These are phyloP conservation scores for Xiphorhynchus erythropygius DNA, from an alignment of 2,797 vertebrate genomes.

Conservation along the genomic window DNA sequence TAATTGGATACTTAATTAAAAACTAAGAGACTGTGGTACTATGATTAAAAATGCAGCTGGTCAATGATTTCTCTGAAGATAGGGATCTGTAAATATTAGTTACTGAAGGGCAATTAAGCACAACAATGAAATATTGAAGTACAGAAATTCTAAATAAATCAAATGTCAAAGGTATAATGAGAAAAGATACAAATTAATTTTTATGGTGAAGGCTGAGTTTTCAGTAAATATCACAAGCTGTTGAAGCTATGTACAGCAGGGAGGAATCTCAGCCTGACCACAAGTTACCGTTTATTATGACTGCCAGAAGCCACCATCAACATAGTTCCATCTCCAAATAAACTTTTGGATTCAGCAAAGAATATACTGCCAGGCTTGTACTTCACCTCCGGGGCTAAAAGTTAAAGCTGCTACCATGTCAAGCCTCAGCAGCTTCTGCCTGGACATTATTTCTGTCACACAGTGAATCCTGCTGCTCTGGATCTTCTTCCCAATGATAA, in stretches of 20 bases:
- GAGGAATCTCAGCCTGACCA: background rate
- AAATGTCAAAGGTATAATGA: background rate
- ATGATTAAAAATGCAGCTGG: constrained; percentile 22
- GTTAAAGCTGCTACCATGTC: background rate
- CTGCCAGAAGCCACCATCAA: background rate
- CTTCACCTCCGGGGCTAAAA: background rate
- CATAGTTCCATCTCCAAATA: background rate
- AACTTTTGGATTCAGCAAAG: background rate
- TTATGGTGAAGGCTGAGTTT: background rate
- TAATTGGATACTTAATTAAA: constrained; percentile 32
- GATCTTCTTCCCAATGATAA: background rate
- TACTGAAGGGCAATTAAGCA: background rate
- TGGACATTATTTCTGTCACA: background rate
- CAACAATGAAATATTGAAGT: background rate
- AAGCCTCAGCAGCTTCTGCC: background rate
- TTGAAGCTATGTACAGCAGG: background rate
- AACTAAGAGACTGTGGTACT: background rate
- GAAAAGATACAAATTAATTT: background rate
- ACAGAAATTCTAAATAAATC: background rate
- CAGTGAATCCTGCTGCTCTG: background rate
- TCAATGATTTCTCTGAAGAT: background rate
- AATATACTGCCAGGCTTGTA: background rate
- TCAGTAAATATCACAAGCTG: background rate
- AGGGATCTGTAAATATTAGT: background rate
- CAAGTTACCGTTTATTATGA: background rate